A percentile compares a stretch with the other conserved stretches of the same genome.
phyloP scores from a whole-genome alignment of 2,888 invertebrate genomes.

The Dyspetes luteomarginatus region DNA sequence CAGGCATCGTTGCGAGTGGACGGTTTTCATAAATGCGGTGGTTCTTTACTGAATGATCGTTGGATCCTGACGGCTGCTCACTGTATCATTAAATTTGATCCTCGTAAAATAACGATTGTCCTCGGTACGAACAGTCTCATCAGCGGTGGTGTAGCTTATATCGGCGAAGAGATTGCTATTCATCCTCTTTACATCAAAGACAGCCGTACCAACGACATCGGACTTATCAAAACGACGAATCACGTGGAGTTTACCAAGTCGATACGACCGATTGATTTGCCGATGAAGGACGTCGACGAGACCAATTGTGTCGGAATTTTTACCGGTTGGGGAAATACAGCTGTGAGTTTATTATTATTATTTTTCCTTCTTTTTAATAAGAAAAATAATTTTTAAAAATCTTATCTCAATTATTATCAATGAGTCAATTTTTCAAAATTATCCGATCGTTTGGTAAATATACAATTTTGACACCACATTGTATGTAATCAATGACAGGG shows the following conservation, averaged over 20 bases:
- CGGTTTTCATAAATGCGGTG: conserved; percentile 68
- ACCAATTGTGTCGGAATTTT: conserved; percentile 81
- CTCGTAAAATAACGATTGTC: conserved; percentile 51
- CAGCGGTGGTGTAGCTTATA: conserved; percentile 63
- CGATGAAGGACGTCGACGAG: conserved; percentile 78
- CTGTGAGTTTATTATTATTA: conserved; percentile 79
- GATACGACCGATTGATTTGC: conserved; percentile 82
- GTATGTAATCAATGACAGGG: too few relatives aligned
- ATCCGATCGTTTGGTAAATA: neutral
- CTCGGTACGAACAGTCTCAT: conserved; percentile 66
- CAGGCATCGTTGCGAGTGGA: conserved; percentile 65
- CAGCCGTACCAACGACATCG: conserved; percentile 63
- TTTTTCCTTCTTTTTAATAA: neutral
- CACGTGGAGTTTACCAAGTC: conserved; percentile 65
- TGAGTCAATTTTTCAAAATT: neutral
- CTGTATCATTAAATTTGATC: conserved; percentile 62
- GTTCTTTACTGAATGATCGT: conserved; percentile 64
- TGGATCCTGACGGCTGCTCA: conserved; percentile 69
- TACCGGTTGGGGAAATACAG: conserved; percentile 84
- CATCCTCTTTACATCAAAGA: conserved; percentile 58
- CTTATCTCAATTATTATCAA: neutral
- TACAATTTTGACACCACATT: neutral
- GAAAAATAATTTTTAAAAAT: conserved; percentile 5
- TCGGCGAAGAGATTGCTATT: conserved; percentile 7
- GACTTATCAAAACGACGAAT: conserved; percentile 53